Percentiles rank a stretch among this genome's conserved stretches.
Conservation (phyloP, 2,888 invertebrate species). For the Pandemis cinnamomeana region DNA sequence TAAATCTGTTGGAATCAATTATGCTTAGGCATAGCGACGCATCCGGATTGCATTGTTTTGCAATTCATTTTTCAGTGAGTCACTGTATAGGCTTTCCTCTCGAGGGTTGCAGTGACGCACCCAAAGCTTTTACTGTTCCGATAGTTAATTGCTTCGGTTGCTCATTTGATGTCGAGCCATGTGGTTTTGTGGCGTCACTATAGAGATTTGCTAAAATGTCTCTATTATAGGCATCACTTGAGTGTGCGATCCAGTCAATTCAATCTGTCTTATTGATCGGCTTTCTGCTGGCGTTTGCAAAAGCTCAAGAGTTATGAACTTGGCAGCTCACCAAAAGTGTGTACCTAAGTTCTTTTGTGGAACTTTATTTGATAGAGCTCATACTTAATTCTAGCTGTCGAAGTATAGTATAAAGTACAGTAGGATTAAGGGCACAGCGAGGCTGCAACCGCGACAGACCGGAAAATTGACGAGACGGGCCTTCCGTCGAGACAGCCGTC, state of each 20-base stretch:
- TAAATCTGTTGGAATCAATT: constrained; percentile 31
- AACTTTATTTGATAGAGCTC: neutral
- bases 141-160: constrained; percentile 11
- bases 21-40: constrained; percentile 22
- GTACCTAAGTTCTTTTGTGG: neutral
- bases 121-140: constrained; percentile 27
- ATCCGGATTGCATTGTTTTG: constrained; percentile 26
- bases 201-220: neutral
- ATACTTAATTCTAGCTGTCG: neutral
- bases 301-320: neutral
- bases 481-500: constrained; percentile 15
- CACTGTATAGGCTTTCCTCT: constrained; percentile 24
- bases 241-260: neutral
- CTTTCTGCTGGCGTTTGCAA: neutral
- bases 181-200: constrained; percentile 18
- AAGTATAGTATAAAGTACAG: neutral
- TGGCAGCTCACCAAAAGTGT: constrained; percentile 7
- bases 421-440: neutral
- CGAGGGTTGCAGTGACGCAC: constrained; percentile 36
- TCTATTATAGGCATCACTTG: neutral
- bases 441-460: constrained; percentile 60
- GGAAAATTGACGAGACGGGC: constrained; percentile 39
- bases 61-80: constrained; percentile 29
- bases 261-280: neutral
- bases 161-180: constrained; percentile 19